phyloP scores from a whole-genome alignment of 2,797 vertebrate species.

The Pterois miles region DNA sequence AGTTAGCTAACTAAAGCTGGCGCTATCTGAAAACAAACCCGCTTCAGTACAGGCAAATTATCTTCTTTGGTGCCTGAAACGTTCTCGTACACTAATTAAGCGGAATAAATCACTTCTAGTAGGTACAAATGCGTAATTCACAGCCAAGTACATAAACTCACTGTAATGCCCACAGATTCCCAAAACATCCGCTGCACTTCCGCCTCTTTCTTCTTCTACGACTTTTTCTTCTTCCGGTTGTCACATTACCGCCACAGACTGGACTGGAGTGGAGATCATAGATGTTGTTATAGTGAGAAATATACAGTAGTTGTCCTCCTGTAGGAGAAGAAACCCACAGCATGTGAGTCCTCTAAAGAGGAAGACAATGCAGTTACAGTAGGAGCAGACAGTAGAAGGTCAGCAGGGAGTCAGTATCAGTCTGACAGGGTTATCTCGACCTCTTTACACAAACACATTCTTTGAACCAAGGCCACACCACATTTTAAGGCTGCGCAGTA shows the following conservation, averaged over 20 bases:
- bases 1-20: neutral
- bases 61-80: neutral
- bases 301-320: neutral
- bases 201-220: conserved; percentile 46
- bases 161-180: fast-evolving
- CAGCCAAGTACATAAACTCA: fast-evolving
- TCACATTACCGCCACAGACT: neutral
- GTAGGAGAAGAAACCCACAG: neutral
- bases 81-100: no score
- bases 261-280: neutral
- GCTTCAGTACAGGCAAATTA: neutral
- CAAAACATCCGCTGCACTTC: conserved; percentile 51
- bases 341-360: no score
- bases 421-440: neutral
- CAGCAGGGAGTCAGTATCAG: neutral
- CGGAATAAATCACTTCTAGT: neutral
- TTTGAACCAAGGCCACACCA: neutral
- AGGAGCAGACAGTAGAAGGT: neutral
- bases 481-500: neutral
- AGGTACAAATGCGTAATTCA: neutral
- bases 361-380: neutral
- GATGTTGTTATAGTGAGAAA: neutral
- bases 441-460: neutral
- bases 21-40: neutral
- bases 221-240: neutral